Percentiles rank a stretch among this genome's conserved stretches.
Evolutionary conservation across 2,888 invertebrate species (phyloP).

Genomic region (Dryococelus australis): DNA sequence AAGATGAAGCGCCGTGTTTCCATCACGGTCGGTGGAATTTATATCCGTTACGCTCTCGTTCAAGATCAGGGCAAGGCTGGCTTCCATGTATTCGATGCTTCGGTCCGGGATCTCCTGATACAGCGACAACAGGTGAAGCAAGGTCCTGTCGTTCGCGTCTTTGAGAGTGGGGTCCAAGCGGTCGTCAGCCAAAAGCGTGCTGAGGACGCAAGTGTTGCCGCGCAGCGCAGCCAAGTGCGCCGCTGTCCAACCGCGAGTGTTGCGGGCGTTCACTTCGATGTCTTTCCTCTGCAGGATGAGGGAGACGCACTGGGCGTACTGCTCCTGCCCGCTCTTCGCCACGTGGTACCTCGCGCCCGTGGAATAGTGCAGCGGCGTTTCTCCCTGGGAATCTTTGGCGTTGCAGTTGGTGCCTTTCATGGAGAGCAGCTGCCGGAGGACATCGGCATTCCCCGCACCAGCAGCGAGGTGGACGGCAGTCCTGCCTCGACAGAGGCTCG

Average conservation of each 20-base stretch:
- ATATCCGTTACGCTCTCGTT: background rate
- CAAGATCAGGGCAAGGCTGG: background rate
- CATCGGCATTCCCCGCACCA: background rate
- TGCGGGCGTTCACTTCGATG: background rate
- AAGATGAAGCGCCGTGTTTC: background rate
- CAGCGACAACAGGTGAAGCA: background rate
- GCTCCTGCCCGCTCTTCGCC: background rate
- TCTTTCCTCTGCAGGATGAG: background rate
- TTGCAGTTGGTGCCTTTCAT: background rate
- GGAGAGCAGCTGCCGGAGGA: background rate
- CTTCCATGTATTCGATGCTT: background rate
- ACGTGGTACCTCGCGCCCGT: background rate
- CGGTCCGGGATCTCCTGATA: background rate
- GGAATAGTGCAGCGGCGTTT: background rate
- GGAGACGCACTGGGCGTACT: background rate
- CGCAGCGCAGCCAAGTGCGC: background rate
- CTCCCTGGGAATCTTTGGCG: background rate
- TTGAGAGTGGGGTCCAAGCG: background rate
- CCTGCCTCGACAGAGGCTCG: background rate
- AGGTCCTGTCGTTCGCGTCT: background rate
- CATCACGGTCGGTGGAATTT: background rate
- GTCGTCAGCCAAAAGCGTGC: background rate
- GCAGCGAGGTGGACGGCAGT: background rate
- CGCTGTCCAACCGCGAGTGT: background rate
- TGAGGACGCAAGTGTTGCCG: background rate